Conservation (phyloP, 2,113 vertebrate genomes). For the Caretta caretta region DNA sequence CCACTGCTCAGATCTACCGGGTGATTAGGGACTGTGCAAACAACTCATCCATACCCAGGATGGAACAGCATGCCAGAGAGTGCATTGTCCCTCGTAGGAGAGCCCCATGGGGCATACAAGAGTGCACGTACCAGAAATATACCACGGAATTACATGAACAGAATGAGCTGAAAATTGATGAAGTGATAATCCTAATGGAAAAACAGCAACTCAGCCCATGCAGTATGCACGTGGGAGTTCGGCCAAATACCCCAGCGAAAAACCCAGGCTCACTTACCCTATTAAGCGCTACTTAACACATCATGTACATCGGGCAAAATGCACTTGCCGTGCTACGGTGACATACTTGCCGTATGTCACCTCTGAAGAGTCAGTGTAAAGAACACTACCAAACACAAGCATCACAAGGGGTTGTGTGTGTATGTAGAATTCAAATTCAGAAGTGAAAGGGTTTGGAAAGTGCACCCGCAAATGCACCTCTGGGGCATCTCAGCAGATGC, state of each 20-base stretch:
- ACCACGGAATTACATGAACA: background rate
- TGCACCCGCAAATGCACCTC: background rate
- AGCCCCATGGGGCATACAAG: background rate
- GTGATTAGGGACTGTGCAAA: slow-evolving; percentile 58
- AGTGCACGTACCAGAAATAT: background rate
- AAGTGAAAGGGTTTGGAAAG: background rate
- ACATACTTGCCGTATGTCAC: too few species aligned
- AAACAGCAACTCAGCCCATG: background rate
- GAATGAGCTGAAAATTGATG: background rate
- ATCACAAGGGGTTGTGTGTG: background rate
- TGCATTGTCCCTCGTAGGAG: background rate
- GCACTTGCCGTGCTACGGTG: background rate
- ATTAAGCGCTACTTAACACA: background rate
- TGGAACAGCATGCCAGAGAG: slow-evolving; percentile 3
- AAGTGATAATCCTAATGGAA: background rate
- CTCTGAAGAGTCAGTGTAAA: background rate
- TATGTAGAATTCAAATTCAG: background rate
- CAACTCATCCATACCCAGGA: slow-evolving; percentile 52
- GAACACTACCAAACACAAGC: background rate
- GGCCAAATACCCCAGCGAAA: background rate
- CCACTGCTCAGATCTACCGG: background rate
- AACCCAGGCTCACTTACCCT: background rate
- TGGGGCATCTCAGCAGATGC: background rate
- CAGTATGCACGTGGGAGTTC: background rate
- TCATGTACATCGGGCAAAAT: background rate